These are phyloP conservation scores for Spisula subtruncata DNA, from an alignment of 2,888 invertebrate genomes.

Conservation along the genomic window DNA sequence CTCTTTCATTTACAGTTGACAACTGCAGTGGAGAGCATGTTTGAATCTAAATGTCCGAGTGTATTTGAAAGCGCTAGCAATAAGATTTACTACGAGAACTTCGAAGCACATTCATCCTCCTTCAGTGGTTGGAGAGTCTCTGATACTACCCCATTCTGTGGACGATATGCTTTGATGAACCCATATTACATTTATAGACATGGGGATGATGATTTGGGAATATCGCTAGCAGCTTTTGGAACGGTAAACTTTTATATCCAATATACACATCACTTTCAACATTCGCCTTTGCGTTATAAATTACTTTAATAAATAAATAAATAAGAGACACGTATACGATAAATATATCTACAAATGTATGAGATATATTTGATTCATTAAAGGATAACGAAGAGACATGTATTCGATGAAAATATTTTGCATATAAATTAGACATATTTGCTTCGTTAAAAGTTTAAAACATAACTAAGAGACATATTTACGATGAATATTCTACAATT, in stretches of 20 bases:
- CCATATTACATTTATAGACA: conserved; percentile 32
- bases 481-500: too few species aligned
- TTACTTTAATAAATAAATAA: too few species aligned
- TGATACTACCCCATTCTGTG: conserved; percentile 73
- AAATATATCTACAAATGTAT: too few species aligned
- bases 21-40: conserved; percentile 45
- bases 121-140: conserved; percentile 52
- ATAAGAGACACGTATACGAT: too few species aligned
- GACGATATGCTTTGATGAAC: conserved; percentile 69
- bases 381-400: too few species aligned
- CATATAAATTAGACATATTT: too few species aligned
- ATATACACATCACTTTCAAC: not conserved
- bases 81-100: conserved; percentile 51
- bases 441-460: too few species aligned
- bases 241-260: not conserved
- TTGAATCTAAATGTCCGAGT: conserved; percentile 62
- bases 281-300: too few species aligned
- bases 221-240: not conserved
- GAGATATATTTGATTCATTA: too few species aligned
- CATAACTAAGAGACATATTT: too few species aligned
- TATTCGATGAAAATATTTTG: too few species aligned
- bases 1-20: conserved; percentile 29
- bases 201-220: not conserved
- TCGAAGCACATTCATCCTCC: conserved; percentile 38
- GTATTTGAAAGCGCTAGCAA: conserved; percentile 40